Base-by-base conservation (phyloP, 2,888 invertebrate genomes). In the Frankliniella intonsa region DNA sequence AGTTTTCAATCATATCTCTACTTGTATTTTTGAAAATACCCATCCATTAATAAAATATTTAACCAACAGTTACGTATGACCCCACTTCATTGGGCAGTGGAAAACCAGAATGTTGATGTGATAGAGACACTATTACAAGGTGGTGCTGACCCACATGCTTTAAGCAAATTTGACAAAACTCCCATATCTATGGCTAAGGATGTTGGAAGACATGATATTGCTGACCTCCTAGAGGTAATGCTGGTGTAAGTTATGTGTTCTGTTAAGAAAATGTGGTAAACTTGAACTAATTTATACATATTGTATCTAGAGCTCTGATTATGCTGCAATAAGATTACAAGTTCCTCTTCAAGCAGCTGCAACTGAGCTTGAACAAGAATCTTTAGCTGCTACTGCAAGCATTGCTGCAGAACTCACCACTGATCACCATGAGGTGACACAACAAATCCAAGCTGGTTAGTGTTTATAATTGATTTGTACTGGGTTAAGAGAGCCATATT, bases 61-160 rank as follows among this genome's bases (percentile, higher is more conserved):
- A 83, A 81, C 82, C 86, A 89, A 80, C 86, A 95, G 95, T 88
- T 95, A 25, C 91, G 92, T 86, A 95, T 95, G 97, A 97, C 97
- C 79, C 96, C 97, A 69, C 90, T 98, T 83, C 97, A 98, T 89
- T 97, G 97, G 97, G 97, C 97, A 10, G 94, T 94, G 79, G 95
- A 95, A 88, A 93, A 94, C 86, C 93, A 93, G 0, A 94, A 96
- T 88, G 88, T 90, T 49, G 90, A 90, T 83, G 91, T 94, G 80
- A 94, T 94, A 80, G 90, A 92, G 82, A 87, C 92, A 84, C 89
- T 98, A 84, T 88, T 97, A 81, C 90, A 91, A 83, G 89, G 92
- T 86, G 95, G 95, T 82, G 96, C 97, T 0, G 92, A 94, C 87
- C 90, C 92, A 12, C 89, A 89, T 80, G 87, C 91, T 84, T 87